phyloP scores from a whole-genome alignment of 2,113 vertebrate genomes.

The Pachyramphus minor region DNA sequence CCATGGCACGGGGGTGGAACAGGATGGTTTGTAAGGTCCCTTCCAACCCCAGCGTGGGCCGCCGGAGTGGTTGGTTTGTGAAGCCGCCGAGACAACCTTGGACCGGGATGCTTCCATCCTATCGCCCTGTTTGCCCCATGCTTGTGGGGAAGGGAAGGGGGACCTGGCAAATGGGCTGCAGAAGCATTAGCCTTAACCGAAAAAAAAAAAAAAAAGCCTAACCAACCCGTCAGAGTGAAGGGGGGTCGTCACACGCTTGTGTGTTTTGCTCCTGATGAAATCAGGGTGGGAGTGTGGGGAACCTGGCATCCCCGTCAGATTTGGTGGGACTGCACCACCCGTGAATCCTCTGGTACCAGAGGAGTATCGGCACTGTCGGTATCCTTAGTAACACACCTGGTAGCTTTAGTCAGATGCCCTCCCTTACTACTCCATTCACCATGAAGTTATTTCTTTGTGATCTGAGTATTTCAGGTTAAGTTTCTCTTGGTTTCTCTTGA shows the following conservation, averaged over 20 bases:
- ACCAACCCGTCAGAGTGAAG: neutral
- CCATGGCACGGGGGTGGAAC: neutral
- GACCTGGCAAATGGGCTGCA: neutral
- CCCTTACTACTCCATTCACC: fast-evolving
- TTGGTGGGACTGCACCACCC: fast-evolving
- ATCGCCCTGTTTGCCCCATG: neutral
- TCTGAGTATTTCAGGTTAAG: neutral
- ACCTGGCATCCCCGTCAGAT: neutral
- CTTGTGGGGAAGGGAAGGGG: fast-evolving
- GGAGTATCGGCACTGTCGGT: fast-evolving
- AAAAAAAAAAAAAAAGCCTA: neutral
- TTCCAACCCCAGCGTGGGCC: neutral
- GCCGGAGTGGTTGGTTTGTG: too few relatives aligned
- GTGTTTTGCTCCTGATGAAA: neutral
- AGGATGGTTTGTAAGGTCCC: neutral
- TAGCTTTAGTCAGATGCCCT: neutral
- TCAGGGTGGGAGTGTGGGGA: neutral
- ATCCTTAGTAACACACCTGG: neutral
- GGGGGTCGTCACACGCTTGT: fast-evolving
- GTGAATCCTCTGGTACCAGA: neutral
- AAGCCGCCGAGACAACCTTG: neutral
- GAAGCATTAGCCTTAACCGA: neutral
- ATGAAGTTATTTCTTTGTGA: neutral
- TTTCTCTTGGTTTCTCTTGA: neutral
- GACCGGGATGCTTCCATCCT: neutral